These are phyloP conservation scores for Indicator maculatus DNA, from an alignment of 2,113 vertebrate species.

Conservation along the genomic window DNA sequence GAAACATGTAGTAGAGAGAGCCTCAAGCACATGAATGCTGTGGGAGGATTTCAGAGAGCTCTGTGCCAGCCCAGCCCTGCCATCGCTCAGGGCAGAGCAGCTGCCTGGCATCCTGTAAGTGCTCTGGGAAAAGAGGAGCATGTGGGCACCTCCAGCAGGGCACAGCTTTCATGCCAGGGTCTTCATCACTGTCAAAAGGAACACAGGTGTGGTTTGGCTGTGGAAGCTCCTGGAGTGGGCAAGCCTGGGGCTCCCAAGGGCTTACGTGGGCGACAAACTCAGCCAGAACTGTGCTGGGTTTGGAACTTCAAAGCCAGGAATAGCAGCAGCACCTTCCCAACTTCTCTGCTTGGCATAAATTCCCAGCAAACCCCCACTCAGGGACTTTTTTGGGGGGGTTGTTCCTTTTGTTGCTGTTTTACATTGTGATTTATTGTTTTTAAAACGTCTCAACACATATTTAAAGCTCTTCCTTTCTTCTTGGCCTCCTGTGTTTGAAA, in stretches of 20 bases:
- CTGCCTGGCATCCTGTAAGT: not conserved
- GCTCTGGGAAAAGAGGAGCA: not conserved
- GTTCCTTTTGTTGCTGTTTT: not conserved
- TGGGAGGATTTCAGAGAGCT: not conserved
- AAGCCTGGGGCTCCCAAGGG: not conserved
- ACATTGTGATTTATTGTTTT: not conserved
- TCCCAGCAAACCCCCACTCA: not conserved
- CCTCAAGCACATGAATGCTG: not conserved
- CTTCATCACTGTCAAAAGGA: not conserved
- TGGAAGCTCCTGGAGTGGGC: not conserved
- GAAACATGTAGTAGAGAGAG: not conserved
- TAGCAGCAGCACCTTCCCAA: not conserved
- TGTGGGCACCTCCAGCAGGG: not conserved
- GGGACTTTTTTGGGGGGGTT: too few species aligned
- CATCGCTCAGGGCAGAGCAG: not conserved
- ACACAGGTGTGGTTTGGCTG: rapidly evolving
- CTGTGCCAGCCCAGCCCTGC: not conserved
- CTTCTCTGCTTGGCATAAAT: not conserved
- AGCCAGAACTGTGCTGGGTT: not conserved
- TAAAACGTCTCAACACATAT: not conserved
- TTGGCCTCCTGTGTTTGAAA: not conserved
- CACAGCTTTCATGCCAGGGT: not conserved
- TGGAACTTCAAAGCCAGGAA: not conserved
- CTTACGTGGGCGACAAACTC: not conserved
- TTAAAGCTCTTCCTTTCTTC: not conserved